Percentiles rank a stretch among this genome's conserved stretches.
Conservation (phyloP, 2,888 invertebrate genomes). For the Ormyrus nitidulus region DNA sequence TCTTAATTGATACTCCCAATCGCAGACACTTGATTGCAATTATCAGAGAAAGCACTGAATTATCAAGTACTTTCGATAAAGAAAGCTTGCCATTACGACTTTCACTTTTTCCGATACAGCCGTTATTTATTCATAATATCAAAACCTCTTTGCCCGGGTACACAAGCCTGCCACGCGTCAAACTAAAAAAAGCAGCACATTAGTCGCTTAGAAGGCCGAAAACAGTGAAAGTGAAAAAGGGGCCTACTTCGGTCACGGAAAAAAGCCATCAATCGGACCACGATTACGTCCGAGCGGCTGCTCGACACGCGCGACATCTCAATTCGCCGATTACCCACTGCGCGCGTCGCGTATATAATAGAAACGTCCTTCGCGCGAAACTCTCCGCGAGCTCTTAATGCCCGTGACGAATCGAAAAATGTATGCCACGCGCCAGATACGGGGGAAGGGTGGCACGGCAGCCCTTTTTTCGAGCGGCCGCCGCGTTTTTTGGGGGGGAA, state of each 20-base stretch:
- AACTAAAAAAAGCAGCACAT: no score
- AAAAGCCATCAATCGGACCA: slow-evolving; percentile 23
- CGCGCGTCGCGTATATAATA: slow-evolving; percentile 16
- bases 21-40: no score
- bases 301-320: slow-evolving; percentile 41
- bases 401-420: slow-evolving; percentile 35
- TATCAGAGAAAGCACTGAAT: no score
- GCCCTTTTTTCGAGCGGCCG: slow-evolving; percentile 7
- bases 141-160: no score
- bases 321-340: slow-evolving; percentile 40
- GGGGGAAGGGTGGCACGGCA: neutral
- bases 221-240: neutral
- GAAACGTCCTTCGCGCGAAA: slow-evolving; percentile 42
- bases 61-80: neutral
- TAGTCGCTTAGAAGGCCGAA: no score
- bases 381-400: neutral
- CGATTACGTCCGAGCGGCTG: slow-evolving; percentile 1
- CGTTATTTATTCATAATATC: no score
- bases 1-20: no score
- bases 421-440: neutral
- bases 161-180: no score
- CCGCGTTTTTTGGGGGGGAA: slow-evolving; percentile 45
- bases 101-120: no score
- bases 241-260: slow-evolving; percentile 19
- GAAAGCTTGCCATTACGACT: neutral